Evolutionary conservation across 2,888 invertebrate species (phyloP).

Genomic region (Chironomus riparius): DNA sequence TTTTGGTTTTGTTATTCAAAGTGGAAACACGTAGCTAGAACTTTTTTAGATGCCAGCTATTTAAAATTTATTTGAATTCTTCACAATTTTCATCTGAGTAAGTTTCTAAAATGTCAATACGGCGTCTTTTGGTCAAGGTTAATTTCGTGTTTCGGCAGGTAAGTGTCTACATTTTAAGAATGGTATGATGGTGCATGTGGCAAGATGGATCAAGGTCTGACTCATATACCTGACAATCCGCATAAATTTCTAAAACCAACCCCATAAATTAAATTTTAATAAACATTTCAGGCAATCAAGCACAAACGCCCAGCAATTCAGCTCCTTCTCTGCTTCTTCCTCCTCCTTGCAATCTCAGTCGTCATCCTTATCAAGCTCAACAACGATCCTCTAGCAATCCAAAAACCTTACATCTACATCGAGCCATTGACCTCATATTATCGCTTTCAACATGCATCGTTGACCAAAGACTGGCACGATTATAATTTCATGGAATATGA

Average conservation of each 20-base stretch:
- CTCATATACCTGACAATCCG: no score
- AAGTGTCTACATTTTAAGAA: no score
- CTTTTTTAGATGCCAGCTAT: no score
- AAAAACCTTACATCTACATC: not conserved
- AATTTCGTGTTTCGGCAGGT: not conserved
- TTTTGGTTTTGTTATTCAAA: no score
- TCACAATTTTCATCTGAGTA: no score
- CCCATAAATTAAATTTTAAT: no score
- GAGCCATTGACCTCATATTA: not conserved
- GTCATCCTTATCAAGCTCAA: not conserved
- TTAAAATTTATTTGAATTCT: no score
- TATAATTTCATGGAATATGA: not conserved
- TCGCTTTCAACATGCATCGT: not conserved
- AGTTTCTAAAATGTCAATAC: not conserved
- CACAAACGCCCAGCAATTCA: not conserved
- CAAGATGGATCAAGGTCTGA: no score
- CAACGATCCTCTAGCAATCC: not conserved
- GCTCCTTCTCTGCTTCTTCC: not conserved
- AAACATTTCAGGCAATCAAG: not conserved
- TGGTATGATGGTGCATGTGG: no score
- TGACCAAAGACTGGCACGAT: slow-evolving; percentile 8
- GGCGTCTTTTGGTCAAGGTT: not conserved
- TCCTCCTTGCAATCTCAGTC: not conserved
- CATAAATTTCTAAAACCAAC: no score
- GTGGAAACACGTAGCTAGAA: no score